Conservation (phyloP, 2,888 invertebrate species). For the Tenthredo scrophulariae region DNA sequence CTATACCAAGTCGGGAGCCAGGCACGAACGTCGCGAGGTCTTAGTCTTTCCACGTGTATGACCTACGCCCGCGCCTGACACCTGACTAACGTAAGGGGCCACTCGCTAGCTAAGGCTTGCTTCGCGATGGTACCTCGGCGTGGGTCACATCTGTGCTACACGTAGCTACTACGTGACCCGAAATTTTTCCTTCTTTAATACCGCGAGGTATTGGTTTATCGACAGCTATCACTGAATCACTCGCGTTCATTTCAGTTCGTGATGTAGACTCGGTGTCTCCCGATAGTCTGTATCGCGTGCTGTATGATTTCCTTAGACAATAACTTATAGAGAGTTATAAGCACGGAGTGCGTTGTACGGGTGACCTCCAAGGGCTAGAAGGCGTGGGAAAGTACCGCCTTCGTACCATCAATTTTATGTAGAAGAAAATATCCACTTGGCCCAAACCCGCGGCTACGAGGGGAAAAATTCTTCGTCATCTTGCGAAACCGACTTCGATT, state of each 20-base stretch:
- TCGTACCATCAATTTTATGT: constrained; percentile 10
- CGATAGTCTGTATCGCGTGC: not conserved
- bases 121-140: not conserved
- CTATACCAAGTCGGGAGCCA: constrained; percentile 19
- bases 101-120: not conserved
- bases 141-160: constrained; percentile 36
- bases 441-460: not conserved
- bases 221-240: not conserved
- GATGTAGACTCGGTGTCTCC: not conserved
- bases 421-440: not conserved
- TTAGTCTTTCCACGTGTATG: constrained; percentile 61
- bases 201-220: not conserved
- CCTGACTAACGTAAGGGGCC: constrained; percentile 4
- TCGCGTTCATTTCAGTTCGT: not conserved
- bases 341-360: constrained; percentile 22
- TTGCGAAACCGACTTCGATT: not conserved
- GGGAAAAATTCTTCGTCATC: not conserved
- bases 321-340: not conserved
- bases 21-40: constrained; percentile 18
- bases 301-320: not conserved
- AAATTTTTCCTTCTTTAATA: not conserved
- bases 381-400: constrained; percentile 46
- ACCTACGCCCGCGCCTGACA: constrained; percentile 55
- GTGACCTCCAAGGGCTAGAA: constrained; percentile 42
- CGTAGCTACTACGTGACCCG: constrained; percentile 5